Evolutionary conservation across 2,888 invertebrate genomes (phyloP).

Genomic region (Sinodicranocentrus sp.): DNA sequence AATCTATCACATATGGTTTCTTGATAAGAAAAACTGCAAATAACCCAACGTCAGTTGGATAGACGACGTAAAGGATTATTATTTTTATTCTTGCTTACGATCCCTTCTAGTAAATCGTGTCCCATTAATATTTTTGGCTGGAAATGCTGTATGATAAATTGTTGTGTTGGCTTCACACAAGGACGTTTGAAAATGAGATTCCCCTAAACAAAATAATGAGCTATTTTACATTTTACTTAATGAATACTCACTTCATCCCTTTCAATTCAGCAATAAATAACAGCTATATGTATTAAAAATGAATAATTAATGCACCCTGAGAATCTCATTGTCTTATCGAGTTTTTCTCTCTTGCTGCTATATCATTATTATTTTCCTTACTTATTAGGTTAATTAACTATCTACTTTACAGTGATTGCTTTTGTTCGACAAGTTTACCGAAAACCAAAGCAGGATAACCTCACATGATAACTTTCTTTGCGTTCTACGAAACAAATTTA

Average conservation of each 20-base stretch:
- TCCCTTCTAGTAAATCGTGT: neutral
- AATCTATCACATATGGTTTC: constrained; percentile 77
- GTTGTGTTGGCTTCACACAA: neutral
- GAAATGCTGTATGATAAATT: neutral
- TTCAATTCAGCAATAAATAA: neutral
- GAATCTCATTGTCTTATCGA: constrained; percentile 56
- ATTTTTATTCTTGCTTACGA: neutral
- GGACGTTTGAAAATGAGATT: neutral
- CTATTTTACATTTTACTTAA: too few species aligned
- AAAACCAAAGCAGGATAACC: too few species aligned
- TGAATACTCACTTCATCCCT: neutral
- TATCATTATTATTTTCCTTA: too few species aligned
- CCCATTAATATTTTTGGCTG: neutral
- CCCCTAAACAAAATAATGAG: neutral
- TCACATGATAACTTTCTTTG: too few species aligned
- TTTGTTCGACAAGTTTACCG: too few species aligned
- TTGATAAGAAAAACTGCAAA: constrained; percentile 57
- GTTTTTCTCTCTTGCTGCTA: too few species aligned
- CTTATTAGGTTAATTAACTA: too few species aligned
- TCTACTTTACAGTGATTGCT: too few species aligned
- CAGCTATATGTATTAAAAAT: constrained; percentile 43
- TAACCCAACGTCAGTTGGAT: neutral
- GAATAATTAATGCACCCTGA: constrained; percentile 61
- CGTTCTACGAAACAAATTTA: too few species aligned
- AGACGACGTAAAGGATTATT: neutral